Percentiles rank a stretch among this genome's conserved stretches.
These are phyloP conservation scores for Syngnathus acus DNA, from an alignment of 2,797 vertebrate genomes.

Conservation along the genomic window DNA sequence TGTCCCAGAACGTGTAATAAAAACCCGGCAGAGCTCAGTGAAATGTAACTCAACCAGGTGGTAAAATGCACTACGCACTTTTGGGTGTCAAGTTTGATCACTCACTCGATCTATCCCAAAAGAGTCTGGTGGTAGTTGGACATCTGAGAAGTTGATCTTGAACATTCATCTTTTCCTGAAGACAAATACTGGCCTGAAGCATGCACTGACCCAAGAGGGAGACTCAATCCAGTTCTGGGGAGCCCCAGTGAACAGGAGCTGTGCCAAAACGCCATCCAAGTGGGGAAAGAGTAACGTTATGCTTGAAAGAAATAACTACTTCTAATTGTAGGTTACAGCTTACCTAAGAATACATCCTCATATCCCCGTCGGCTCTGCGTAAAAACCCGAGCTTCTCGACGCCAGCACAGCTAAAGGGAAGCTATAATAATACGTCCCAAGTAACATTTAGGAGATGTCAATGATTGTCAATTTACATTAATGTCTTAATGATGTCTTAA, in stretches of 20 bases:
- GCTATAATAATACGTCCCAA: not conserved
- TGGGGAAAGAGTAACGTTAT: slow-evolving; percentile 2
- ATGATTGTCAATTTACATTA: too few species aligned
- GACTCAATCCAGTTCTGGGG: not conserved
- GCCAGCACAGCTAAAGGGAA: not conserved
- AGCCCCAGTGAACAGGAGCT: not conserved
- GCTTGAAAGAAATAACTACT: slow-evolving; percentile 3
- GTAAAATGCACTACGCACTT: not conserved
- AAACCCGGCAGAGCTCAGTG: slow-evolving; percentile 4
- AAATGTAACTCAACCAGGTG: slow-evolving; percentile 15
- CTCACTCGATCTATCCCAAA: slow-evolving; percentile 13
- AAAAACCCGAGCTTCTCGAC: not conserved
- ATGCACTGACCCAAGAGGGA: slow-evolving; percentile 4
- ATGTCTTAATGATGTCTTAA: not conserved
- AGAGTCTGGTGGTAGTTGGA: not conserved
- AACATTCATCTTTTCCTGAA: slow-evolving; percentile 10
- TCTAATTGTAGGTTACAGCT: not conserved
- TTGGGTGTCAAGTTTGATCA: slow-evolving; percentile 13
- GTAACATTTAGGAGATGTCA: not conserved
- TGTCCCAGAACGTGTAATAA: slow-evolving; percentile 3
- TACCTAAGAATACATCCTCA: not conserved
- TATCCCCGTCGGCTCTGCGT: not conserved
- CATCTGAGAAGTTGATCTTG: not conserved
- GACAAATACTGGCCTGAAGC: slow-evolving; percentile 1
- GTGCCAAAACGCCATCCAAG: not conserved